These are phyloP conservation scores for Cordilura impudica DNA, from an alignment of 2,888 invertebrate species.

Conservation along the genomic window DNA sequence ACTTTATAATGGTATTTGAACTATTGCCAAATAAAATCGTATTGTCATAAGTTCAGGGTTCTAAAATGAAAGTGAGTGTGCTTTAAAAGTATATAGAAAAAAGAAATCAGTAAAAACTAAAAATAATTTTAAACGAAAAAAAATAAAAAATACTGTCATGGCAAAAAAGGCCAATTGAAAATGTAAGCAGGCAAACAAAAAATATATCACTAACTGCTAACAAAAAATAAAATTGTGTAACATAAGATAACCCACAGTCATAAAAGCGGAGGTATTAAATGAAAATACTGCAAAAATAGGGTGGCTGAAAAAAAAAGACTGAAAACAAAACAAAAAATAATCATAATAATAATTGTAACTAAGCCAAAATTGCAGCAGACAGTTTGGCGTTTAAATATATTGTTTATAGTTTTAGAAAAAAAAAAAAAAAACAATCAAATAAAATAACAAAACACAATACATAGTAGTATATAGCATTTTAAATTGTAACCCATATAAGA, in stretches of 20 bases:
- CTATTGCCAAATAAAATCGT: conserved; percentile 52
- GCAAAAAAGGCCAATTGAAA: conserved; percentile 14
- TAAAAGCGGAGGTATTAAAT: conserved; percentile 24
- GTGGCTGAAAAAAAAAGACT: background rate
- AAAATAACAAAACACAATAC: too few species aligned
- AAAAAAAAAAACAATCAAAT: background rate
- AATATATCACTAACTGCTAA: conserved; percentile 4
- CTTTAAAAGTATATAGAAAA: background rate
- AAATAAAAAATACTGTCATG: background rate
- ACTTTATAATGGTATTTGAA: conserved; percentile 23
- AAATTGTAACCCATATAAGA: too few species aligned
- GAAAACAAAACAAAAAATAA: background rate
- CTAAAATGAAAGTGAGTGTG: conserved; percentile 42
- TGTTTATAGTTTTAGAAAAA: conserved; percentile 23
- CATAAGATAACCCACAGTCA: background rate
- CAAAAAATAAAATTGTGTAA: conserved; percentile 3
- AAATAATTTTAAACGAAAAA: background rate
- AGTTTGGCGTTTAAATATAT: conserved; percentile 47
- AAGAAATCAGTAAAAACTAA: background rate
- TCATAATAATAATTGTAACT: conserved; percentile 18
- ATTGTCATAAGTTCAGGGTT: conserved; percentile 53
- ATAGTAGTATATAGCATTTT: too few species aligned
- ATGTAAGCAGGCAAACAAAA: background rate
- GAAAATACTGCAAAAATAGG: conserved; percentile 7
- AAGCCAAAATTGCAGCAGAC: conserved; percentile 55